Evolutionary conservation across 2,113 vertebrate species (phyloP), one percentile per base, ranked within the genome.

Genomic region (Corapipo altera): DNA sequence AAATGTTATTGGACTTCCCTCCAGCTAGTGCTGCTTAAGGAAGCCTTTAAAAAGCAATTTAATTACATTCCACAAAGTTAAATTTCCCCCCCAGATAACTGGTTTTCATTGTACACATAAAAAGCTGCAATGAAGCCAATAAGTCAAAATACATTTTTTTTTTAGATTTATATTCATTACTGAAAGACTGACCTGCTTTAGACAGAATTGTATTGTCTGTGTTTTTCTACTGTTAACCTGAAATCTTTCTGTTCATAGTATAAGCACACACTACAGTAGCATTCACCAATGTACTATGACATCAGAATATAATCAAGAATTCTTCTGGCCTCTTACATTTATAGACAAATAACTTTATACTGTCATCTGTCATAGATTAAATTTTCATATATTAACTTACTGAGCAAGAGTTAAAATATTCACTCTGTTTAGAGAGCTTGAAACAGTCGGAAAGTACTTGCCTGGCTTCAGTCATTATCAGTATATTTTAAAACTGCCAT

Each of bases 1-100:
- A 95, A 98, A 90, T 79, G 82, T 95, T 96, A 96, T 55, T 97
- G 97, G 95, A 96, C 95, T 96, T 97, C 95, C 96, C 95, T 95
- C 91, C 93, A 97, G 95, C 96, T 93, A 98, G 73, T 89, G 90
- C 95, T 96, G 92, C 93, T 97, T 97, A 98, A 97, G 83, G 52
- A 97, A 97, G 92, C 96, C 95, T 97, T 97, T 97, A 97, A 98
- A 98, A 98, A 97, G 95, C 97, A 97, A 97, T 98, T 98, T 97
- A 96, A 96, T 97, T 97, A 96, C 93, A 97, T 97, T 97, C 87
- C 89, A 97, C 95, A 93, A 97, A 97, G 97, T 96, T 94, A 97
- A 96, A 96, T 98, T 98, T 98, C 97, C 97, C 98, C 95, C 96
- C 97, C 96, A 98, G 95, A 97, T 97, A 98, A 98, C 95, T 97